Conservation (phyloP, 2,113 vertebrate species). For the Anolis carolinensis region DNA sequence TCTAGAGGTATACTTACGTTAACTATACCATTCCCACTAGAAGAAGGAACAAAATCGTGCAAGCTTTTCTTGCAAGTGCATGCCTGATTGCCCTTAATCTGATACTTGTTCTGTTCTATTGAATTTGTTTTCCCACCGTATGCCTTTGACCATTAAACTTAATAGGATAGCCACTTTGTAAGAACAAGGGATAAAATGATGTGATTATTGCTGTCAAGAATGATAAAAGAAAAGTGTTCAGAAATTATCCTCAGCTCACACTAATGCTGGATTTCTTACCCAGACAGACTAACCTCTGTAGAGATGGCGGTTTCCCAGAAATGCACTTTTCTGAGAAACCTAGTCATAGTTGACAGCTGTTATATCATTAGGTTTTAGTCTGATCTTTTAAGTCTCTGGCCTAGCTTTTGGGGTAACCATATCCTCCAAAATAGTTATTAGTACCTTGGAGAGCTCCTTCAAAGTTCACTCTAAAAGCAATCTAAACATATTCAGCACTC, state of each 20-base stretch:
- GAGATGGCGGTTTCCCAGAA: no score
- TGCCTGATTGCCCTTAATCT: background rate
- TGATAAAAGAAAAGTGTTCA: conserved; percentile 1
- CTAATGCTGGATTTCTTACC: background rate
- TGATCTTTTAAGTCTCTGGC: no score
- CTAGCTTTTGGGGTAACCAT: no score
- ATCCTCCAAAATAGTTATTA: no score
- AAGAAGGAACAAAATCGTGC: background rate
- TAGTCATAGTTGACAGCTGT: background rate
- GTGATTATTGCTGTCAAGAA: background rate
- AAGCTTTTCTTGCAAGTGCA: background rate
- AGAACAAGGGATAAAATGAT: background rate
- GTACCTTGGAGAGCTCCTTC: no score
- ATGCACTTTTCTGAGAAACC: background rate
- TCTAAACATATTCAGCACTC: no score
- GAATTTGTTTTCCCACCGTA: background rate
- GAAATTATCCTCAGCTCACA: background rate
- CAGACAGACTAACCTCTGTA: background rate
- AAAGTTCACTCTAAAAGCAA: no score
- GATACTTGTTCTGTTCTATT: background rate
- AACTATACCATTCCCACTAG: background rate
- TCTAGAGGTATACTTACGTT: background rate
- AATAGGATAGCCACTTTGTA: background rate
- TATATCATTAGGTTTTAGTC: no score
- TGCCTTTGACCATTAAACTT: background rate